Conservation (phyloP, 2,888 invertebrate species). For the Drosophila helvetica region DNA sequence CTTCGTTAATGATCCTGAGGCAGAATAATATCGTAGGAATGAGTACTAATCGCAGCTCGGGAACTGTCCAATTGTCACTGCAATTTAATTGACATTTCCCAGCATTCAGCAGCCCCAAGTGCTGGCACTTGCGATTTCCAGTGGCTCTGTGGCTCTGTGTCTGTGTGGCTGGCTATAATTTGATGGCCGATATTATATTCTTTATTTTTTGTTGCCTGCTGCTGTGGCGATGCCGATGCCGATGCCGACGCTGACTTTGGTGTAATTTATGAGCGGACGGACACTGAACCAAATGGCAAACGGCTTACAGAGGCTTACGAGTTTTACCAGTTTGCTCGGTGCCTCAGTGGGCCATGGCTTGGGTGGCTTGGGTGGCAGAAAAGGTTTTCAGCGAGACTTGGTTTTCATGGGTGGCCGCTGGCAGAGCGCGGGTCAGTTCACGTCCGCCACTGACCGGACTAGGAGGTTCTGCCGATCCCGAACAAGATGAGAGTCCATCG, state of each 20-base stretch:
- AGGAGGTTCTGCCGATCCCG: constrained; percentile 45
- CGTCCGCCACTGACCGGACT: constrained; percentile 51
- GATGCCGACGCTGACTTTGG: background rate
- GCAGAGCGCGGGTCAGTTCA: constrained; percentile 43
- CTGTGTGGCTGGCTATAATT: too few relatives aligned
- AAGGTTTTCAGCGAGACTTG: constrained; percentile 65
- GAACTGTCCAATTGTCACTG: too few relatives aligned
- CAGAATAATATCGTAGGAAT: too few relatives aligned
- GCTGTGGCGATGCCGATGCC: too few relatives aligned
- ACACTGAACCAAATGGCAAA: constrained; percentile 67
- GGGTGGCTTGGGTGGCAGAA: constrained; percentile 10
- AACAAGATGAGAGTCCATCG: background rate
- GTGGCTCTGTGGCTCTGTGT: too few relatives aligned
- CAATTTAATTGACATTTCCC: too few relatives aligned
- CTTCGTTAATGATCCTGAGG: too few relatives aligned
- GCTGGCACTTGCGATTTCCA: too few relatives aligned
- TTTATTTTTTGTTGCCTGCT: background rate
- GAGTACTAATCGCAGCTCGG: too few relatives aligned
- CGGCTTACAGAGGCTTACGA: constrained; percentile 55
- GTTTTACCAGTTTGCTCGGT: constrained; percentile 55
- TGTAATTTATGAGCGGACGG: constrained; percentile 63
- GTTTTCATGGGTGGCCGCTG: constrained; percentile 44
- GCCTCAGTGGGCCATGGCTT: constrained; percentile 37
- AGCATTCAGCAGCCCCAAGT: too few relatives aligned
- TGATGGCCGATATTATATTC: too few relatives aligned